Evolutionary conservation across 2,888 invertebrate species (phyloP).

Genomic region (Lampropteryx suffumata): DNA sequence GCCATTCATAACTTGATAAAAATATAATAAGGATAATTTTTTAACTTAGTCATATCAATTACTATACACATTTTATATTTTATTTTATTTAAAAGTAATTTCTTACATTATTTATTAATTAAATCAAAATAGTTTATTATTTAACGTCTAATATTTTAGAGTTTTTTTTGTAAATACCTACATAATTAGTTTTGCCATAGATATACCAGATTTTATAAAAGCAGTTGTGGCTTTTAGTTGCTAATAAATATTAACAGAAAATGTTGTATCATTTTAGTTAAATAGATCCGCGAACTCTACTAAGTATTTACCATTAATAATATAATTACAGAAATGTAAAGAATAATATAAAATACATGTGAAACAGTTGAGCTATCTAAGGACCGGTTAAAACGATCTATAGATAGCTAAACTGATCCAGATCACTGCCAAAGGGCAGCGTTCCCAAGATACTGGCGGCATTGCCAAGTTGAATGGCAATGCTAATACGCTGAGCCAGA

Average conservation of each 20-base stretch:
- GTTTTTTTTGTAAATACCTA: slow-evolving; percentile 28
- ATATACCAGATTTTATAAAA: slow-evolving; percentile 43
- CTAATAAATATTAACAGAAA: slow-evolving; percentile 65
- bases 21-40: slow-evolving; percentile 16
- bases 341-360: too few species aligned
- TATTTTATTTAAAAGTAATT: slow-evolving; percentile 7
- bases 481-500: too few species aligned
- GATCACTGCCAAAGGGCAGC: too few species aligned
- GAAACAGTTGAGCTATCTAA: too few species aligned
- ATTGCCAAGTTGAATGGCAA: too few species aligned
- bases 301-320: too few species aligned
- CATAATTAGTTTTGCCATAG: slow-evolving; percentile 42
- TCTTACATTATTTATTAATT: neutral
- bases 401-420: too few species aligned
- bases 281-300: too few species aligned
- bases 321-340: too few species aligned
- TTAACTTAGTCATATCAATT: too few species aligned
- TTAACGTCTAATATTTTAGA: neutral
- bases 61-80: slow-evolving; percentile 3
- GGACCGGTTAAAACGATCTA: too few species aligned
- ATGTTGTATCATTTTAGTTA: slow-evolving; percentile 32
- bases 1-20: slow-evolving; percentile 30
- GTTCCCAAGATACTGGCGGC: too few species aligned
- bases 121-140: neutral
- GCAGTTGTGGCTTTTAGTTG: slow-evolving; percentile 59